Evolutionary conservation across 2,113 vertebrate genomes (phyloP).

Genomic region (Heliornis fulica): DNA sequence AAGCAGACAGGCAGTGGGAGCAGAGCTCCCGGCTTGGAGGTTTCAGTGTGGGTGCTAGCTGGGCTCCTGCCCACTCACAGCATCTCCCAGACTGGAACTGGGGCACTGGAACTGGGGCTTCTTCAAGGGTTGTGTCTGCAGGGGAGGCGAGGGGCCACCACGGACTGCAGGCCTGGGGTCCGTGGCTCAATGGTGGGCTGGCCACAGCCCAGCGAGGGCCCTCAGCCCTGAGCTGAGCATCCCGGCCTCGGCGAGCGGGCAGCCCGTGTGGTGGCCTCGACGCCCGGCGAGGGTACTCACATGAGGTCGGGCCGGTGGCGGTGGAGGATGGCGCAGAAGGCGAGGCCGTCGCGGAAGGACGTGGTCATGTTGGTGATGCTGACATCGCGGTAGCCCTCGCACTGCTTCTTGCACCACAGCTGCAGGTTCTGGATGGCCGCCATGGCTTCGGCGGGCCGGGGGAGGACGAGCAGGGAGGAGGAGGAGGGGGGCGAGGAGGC

Average conservation of each 20-base stretch:
- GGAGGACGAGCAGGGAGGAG: no score
- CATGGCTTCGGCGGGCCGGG: constrained; percentile 68
- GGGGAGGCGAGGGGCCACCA: not conserved
- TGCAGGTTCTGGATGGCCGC: constrained; percentile 90
- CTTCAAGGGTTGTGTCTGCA: not conserved
- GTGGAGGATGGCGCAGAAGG: constrained; percentile 96
- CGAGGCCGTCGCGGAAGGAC: constrained; percentile 92
- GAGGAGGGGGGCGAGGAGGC: not conserved
- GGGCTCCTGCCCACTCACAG: not conserved
- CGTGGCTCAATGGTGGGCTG: not conserved
- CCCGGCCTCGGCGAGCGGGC: not conserved
- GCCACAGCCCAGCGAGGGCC: not conserved
- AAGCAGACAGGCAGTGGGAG: not conserved
- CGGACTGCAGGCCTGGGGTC: rapidly evolving
- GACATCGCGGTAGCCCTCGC: constrained; percentile 89
- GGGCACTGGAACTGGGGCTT: not conserved
- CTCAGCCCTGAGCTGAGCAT: rapidly evolving
- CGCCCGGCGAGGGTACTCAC: constrained; percentile 75
- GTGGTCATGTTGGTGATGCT: constrained; percentile 93
- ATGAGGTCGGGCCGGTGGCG: constrained; percentile 92
- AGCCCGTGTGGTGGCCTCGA: not conserved
- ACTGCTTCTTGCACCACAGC: constrained; percentile 90
- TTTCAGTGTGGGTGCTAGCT: not conserved
- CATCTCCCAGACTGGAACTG: not conserved
- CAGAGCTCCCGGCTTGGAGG: not conserved